Evolutionary conservation across 2,888 invertebrate genomes (phyloP), one percentile per base, ranked within the genome.

Genomic region (Mythimna ferrago): DNA sequence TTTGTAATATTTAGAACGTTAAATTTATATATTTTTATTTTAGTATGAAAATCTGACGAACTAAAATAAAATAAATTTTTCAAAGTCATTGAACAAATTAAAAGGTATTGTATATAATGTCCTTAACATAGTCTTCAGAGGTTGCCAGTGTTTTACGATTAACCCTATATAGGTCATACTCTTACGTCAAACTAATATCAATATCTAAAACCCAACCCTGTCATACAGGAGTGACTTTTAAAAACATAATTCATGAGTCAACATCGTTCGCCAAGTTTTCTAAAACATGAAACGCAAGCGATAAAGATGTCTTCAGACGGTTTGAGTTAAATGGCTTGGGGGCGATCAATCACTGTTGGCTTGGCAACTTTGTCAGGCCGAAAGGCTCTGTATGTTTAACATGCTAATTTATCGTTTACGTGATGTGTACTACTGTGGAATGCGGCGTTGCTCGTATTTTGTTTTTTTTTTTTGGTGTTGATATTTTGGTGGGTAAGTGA

Each of bases 311-410:
- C 83, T 78, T 68, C 65, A 65, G 71, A 56, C 79, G 73, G 82
- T 84, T 83, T 85, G 82, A 78, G 85, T 88, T 84, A 81, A 87
- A 87, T 86, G 86, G 85, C 80, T 75, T 48, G 65, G 71, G 68
- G 66, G 89, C 85, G 86, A 93, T 93, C 93, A 91, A 93, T 93
- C 93, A 93, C 81, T 83, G 77, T 57, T 76, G 82, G 78, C 89
- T 66, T 74, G 83, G 76, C 89, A 88, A 89, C 87, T 89, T 88
- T 89, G 92, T 87, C 89, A 89, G 89, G 85, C 87, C 86, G 84
- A 82, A 87, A 70, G 79, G 81, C 80, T 86, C 81, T 77, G 78
- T 80, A 74, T 82, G 81, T 79, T 75, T 80, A 75, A 79, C 84
- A 80, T 82, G 71, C 66, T 80, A 82, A 86, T 81, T 81, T 83